Base-by-base conservation (phyloP, 1,140 invertebrate genomes). In the Delia radicum region DNA sequence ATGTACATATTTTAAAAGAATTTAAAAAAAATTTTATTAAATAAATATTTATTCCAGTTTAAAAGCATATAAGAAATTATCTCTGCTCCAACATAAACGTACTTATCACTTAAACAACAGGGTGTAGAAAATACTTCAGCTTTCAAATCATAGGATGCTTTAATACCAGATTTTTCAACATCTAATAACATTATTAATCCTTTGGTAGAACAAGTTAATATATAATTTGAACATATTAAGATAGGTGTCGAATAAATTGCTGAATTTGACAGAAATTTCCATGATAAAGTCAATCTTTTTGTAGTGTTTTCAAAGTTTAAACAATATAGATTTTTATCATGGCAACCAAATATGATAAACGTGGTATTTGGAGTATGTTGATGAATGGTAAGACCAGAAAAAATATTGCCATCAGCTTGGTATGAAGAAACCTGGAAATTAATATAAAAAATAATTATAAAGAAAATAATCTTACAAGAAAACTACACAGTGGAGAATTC, bases 41-140 rank as follows among this genome's bases (percentile, higher is more conserved):
- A 67, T 67, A 67, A 67, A 67, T 67, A 67, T 73, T 76, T 33
- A 62, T 72, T 63, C 27, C 33, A 78, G 31, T 24, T 46, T 21
- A 48, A 91, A 82, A 82, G 89, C 87, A 81, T 91, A 91, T 2
- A 92, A 78, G 84, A 87, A 87, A 83, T 93, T 88, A 86, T 92
- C 90, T 79, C 91, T 84, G 90, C 91, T 33, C 91, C 91, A 77
- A 92, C 79, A 63, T 89, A 80, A 28, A 91, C 74, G 6, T 24
- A 31, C 3, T 81, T 79, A 78, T 88, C 78, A 26, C 88, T 79
- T 71, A 82, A 74, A 28, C 89, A 75, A 61, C 89, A 82, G 4
- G 91, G 91, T 31, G 92, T 91, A 3, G 91, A 92, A 84, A 91
- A 93, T 27, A 90, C 83, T 80, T 91, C 88, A 3, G 86, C 87